These are phyloP conservation scores for Incurvaria masculella DNA, from an alignment of 2,888 invertebrate species.

Conservation along the genomic window DNA sequence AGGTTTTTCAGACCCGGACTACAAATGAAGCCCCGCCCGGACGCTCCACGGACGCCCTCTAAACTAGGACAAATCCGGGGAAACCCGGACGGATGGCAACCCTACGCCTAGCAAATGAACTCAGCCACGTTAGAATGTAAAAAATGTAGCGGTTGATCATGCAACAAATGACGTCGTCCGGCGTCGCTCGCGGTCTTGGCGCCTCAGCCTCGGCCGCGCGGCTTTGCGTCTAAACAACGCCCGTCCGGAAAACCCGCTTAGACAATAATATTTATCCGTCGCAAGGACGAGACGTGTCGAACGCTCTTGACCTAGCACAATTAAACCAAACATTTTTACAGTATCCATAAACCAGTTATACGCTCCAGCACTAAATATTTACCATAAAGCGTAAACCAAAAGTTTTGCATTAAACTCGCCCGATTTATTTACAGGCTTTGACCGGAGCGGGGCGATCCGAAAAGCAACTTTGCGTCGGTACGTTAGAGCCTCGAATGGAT, in stretches of 20 bases:
- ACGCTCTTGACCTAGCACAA: constrained; percentile 56
- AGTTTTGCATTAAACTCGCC: constrained; percentile 54
- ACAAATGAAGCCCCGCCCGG: no score
- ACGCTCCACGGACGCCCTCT: no score
- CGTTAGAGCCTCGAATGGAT: no score
- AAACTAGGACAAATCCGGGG: no score
- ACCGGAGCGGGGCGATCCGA: constrained; percentile 19
- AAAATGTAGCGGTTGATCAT: background rate
- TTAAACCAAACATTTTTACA: constrained; percentile 55
- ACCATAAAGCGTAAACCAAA: constrained; percentile 57
- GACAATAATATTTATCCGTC: constrained; percentile 55
- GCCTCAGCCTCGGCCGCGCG: constrained; percentile 29
- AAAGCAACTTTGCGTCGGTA: constrained; percentile 23
- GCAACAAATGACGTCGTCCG: constrained; percentile 2
- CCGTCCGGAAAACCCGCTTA: constrained; percentile 49
- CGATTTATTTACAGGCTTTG: constrained; percentile 48
- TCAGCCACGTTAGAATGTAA: no score
- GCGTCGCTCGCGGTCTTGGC: constrained; percentile 4
- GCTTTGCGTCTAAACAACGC: constrained; percentile 30
- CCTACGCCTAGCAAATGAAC: no score
- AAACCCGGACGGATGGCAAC: no score
- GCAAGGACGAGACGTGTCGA: constrained; percentile 52
- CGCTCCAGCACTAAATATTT: constrained; percentile 55
- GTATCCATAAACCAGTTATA: constrained; percentile 54
- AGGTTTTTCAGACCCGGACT: no score